Evolutionary conservation across 2,113 vertebrate species (phyloP).

Genomic region (Rhea pennata): DNA sequence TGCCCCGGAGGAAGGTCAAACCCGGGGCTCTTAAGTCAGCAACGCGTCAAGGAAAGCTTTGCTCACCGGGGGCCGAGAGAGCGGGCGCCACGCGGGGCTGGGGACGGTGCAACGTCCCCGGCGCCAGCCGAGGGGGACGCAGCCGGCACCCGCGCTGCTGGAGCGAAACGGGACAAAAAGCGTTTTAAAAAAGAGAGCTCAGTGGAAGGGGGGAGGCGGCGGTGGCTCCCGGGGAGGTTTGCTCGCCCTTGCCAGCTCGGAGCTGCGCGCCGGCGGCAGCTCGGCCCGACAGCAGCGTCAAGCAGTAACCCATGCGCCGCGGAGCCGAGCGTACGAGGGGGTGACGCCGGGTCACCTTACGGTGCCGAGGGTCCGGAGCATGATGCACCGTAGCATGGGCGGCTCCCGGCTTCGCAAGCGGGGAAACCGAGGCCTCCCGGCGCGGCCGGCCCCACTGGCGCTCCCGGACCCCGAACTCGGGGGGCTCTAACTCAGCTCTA

Average conservation of each 20-base stretch:
- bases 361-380: not conserved
- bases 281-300: too few relatives aligned
- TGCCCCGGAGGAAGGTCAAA: not conserved
- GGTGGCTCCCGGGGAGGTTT: not conserved
- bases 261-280: too few relatives aligned
- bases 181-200: not conserved
- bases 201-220: not conserved
- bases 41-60: not conserved
- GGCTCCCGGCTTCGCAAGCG: not conserved
- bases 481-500: not conserved
- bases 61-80: not conserved
- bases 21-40: not conserved
- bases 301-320: too few relatives aligned
- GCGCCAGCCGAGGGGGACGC: not conserved
- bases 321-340: rapidly evolving
- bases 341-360: not conserved
- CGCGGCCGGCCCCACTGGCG: rapidly evolving
- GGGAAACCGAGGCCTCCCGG: not conserved
- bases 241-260: not conserved
- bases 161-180: rapidly evolving
- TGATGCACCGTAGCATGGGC: rapidly evolving
- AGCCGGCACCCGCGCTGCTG: not conserved
- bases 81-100: not conserved
- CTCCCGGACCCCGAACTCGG: rapidly evolving
- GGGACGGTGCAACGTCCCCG: rapidly evolving